A percentile compares a stretch with the other conserved stretches of the same genome.
Evolutionary conservation across 2,113 vertebrate species (phyloP).

Genomic region (Phalacrocorax brasilianus): DNA sequence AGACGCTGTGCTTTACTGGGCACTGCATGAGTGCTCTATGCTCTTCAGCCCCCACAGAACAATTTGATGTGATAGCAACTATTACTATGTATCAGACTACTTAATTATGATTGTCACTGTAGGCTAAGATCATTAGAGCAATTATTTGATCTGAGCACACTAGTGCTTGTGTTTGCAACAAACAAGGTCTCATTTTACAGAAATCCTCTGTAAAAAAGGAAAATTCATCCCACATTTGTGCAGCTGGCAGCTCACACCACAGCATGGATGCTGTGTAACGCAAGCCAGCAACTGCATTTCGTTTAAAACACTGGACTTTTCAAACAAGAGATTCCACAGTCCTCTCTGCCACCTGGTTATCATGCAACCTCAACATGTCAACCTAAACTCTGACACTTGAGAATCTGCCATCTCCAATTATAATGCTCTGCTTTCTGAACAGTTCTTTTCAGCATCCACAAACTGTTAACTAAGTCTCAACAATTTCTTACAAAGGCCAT

Average conservation of each 20-base stretch:
- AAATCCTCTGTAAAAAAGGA: neutral
- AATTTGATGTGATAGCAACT: neutral
- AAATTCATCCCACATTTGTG: neutral
- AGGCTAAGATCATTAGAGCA: constrained; percentile 28
- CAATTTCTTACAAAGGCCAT: neutral
- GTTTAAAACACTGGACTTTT: neutral
- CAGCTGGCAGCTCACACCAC: neutral
- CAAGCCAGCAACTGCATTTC: neutral
- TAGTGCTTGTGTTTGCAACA: neutral
- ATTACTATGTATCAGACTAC: neutral
- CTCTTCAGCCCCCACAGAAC: neutral
- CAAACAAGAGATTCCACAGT: neutral
- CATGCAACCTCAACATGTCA: constrained; percentile 3
- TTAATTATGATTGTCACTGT: constrained; percentile 8
- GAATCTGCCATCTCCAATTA: constrained; percentile 16
- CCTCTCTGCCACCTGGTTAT: neutral
- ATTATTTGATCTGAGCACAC: constrained; percentile 30
- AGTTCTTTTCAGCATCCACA: neutral
- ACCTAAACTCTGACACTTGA: neutral
- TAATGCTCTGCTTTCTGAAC: constrained; percentile 3
- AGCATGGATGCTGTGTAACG: neutral
- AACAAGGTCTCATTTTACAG: neutral
- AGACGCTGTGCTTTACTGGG: neutral
- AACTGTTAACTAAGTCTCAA: neutral
- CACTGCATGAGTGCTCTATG: neutral